Evolutionary conservation across 2,797 vertebrate species (phyloP), one percentile per base, ranked within the genome.

Genomic region (Pangasius macronema): DNA sequence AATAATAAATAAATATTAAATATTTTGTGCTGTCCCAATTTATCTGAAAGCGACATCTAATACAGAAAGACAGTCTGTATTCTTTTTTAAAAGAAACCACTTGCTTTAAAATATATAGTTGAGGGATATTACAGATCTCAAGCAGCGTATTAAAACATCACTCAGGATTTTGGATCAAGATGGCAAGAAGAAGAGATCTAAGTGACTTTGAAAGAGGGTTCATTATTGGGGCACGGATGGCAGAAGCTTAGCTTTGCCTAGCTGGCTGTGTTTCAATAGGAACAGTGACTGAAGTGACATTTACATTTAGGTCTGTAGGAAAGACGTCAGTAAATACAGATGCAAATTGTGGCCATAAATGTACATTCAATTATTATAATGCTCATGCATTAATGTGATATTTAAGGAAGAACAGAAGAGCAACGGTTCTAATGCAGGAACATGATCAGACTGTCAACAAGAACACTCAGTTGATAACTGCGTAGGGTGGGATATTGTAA

Each of bases 181-280:
- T 36, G 46, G 5, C 30, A 53, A 83, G n/a, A 53, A 36, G 49
- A 24, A 33, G 65, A 33, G 20, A 27, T 51, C n/a, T 67, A 39
- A 80, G 33, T 42, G 57, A 81, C 36, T 59, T 36, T 61, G 24
- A 81, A 42, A 81, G 13, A 14, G 79, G 79, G 79, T 81, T 81
- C 36, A 81, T 61, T 42, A 27, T 27, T 81, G 57, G 30, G 75
- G 6, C 75, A 55, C n/a, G 18, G 27, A 76, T 76, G 46, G 14
- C 27, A 76, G 14, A 77, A 77, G 51, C 49, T 55, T 81, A 42
- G 42, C 42, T 42, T 42, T 61, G 24, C 33, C 36, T 39, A 27
- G 22, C 33, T 59, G 77, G 55, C 55, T 59, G n/a, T 39, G 77
- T 61, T 81, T 81, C 77, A 81, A 1, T 3, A 81, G 11, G 33